Evolutionary conservation across 2,888 invertebrate species (phyloP), one percentile per base, ranked within the genome.

Genomic region (Quadroppia sp.): DNA sequence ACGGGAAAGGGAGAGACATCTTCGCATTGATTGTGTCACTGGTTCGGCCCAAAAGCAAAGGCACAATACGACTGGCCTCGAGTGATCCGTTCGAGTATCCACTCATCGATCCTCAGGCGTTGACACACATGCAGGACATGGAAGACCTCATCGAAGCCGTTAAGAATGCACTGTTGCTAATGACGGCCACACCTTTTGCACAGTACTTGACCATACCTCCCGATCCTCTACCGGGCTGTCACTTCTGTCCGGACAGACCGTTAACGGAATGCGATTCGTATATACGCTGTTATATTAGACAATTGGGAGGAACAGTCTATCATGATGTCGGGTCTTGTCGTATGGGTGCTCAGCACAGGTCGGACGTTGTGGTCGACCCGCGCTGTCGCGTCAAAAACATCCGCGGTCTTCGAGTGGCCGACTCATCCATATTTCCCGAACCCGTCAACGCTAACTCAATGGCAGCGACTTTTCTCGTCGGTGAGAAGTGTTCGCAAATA

Each of bases 221-320:
- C 1, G n/a, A n/a, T n/a, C 73, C 73, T 6, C 67, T 73, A n/a
- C 73, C 73, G 48, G 73, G 73, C 20, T 73, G 73, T 48, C 7
- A 13, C 6, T 1, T 48, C 1, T 30, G 30, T 48, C 15, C 13
- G 1, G 11, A 32, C 48, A 15, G 11, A 25, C 25, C 20, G 3
- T 11, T 36, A 4, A n/a, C n/a, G 4, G 13, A 17, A 13, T 73
- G 73, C 23, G 67, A 64, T 15, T 9, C 13, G 1, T 73, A 73
- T 23, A 23, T 73, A 1, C n/a, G 67, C 15, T 73, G 73, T 67
- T 45, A 73, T 50, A 23, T 67, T 2, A 25, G 73, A 45, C 40
- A 45, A 32, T n/a, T 73, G 42, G 0, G 67, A 13, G 15, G 67
- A 23, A 73, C 45, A 30, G 40, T 42, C 50, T 67, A 67, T 23